Conservation (phyloP, 1,140 invertebrate genomes). For the Sipha flava region DNA sequence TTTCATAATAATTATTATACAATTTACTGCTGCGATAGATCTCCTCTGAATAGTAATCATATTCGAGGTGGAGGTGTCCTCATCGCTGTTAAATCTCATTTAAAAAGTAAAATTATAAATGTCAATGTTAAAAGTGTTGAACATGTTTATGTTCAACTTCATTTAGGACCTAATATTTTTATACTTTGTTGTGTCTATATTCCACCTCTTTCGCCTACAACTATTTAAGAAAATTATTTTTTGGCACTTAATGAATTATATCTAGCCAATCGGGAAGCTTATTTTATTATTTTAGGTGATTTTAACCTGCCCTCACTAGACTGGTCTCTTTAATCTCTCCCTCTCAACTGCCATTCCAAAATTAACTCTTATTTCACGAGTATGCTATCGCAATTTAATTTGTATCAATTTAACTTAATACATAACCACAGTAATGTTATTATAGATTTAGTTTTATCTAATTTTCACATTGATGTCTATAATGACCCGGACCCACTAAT, state of each 20-base stretch:
- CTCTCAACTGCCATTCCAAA: neutral
- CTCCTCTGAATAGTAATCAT: neutral
- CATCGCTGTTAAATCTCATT: neutral
- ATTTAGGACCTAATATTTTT: neutral
- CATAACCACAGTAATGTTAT: neutral
- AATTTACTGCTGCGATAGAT: neutral
- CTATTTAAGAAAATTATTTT: neutral
- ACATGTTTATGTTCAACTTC: neutral
- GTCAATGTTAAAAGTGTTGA: neutral
- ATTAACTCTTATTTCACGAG: neutral
- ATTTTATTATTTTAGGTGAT: neutral
- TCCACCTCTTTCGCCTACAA: neutral
- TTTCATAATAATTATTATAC: neutral
- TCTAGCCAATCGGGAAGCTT: neutral
- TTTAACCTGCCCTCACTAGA: neutral
- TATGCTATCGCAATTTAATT: neutral
- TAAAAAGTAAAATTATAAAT: neutral
- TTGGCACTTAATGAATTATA: neutral
- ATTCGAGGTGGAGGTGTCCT: neutral
- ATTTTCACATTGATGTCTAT: neutral
- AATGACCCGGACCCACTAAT: neutral
- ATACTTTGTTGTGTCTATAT: neutral
- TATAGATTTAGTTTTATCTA: neutral
- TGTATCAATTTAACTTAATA: neutral
- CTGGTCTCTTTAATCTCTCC: neutral